These are phyloP conservation scores for Prionchulus punctatus DNA, from an alignment of 2,888 invertebrate species.

Conservation along the genomic window DNA sequence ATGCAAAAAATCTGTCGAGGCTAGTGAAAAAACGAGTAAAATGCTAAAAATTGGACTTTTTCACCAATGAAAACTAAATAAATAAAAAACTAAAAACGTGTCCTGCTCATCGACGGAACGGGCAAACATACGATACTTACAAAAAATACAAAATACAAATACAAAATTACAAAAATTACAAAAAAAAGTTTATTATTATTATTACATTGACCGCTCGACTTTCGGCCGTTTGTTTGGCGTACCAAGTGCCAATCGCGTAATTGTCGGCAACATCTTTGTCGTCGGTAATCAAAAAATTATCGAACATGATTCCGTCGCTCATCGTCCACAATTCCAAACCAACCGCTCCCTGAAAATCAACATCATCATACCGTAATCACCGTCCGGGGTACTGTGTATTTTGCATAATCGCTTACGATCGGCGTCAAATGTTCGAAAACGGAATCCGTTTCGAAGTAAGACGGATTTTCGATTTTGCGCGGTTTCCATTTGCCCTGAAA, in stretches of 20 bases:
- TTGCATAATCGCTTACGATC: slow-evolving; percentile 51
- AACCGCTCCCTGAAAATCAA: background rate
- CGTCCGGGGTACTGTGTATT: background rate
- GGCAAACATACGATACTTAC: no score
- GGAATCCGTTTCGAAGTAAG: slow-evolving; percentile 71
- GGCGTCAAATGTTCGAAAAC: slow-evolving; percentile 70
- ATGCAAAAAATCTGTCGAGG: no score
- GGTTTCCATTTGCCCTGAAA: slow-evolving; percentile 41
- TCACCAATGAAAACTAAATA: no score
- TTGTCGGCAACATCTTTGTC: slow-evolving; percentile 54
- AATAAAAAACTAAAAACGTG: no score
- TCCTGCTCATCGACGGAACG: no score
- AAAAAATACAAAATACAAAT: no score
- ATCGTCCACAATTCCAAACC: slow-evolving; percentile 98
- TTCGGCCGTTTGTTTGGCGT: slow-evolving; percentile 51
- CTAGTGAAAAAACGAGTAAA: no score
- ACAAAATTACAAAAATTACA: no score
- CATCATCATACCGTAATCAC: background rate
- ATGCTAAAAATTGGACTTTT: background rate
- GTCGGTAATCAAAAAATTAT: slow-evolving; percentile 81
- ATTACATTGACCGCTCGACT: no score
- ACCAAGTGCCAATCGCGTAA: slow-evolving; percentile 68
- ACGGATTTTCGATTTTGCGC: slow-evolving; percentile 71
- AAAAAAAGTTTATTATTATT: no score
- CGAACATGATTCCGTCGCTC: slow-evolving; percentile 81